phyloP scores from a whole-genome alignment of 1,140 invertebrate genomes.

The Brachystomella parvula region DNA sequence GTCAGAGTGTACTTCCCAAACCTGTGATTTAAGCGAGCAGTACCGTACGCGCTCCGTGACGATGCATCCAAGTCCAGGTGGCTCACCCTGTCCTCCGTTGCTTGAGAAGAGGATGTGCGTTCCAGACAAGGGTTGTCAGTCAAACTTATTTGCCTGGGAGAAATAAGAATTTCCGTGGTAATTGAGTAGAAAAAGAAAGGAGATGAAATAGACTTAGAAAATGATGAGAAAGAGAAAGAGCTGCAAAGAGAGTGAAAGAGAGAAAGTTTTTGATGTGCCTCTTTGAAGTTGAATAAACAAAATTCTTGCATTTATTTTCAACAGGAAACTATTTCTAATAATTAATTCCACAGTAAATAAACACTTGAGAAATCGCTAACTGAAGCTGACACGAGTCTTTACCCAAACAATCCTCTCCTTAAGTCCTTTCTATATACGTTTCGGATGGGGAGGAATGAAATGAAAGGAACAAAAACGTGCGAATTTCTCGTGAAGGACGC shows the following conservation, averaged over 20 bases:
- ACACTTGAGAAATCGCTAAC: background rate
- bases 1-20: slow-evolving; percentile 46
- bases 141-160: slow-evolving; percentile 33
- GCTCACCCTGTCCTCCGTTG: slow-evolving; percentile 27
- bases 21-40: slow-evolving; percentile 48
- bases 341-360: slow-evolving; percentile 4
- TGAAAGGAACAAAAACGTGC: no score
- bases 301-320: slow-evolving; percentile 2
- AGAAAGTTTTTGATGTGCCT: background rate
- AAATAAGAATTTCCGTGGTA: background rate
- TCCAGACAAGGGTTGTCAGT: slow-evolving; percentile 28
- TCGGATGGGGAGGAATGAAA: no score
- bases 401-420: slow-evolving; percentile 1
- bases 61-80: slow-evolving; percentile 23
- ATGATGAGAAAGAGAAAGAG: background rate
- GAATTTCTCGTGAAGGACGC: no score
- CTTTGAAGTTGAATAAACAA: slow-evolving; percentile 7
- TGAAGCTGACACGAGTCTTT: background rate
- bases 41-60: slow-evolving; percentile 40
- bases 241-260: slow-evolving; percentile 3
- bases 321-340: slow-evolving; percentile 5
- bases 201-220: background rate
- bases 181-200: background rate
- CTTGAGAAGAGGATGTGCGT: slow-evolving; percentile 33
- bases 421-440: no score